phyloP scores from a whole-genome alignment of 2,113 vertebrate species.

The Arvicanthis niloticus region DNA sequence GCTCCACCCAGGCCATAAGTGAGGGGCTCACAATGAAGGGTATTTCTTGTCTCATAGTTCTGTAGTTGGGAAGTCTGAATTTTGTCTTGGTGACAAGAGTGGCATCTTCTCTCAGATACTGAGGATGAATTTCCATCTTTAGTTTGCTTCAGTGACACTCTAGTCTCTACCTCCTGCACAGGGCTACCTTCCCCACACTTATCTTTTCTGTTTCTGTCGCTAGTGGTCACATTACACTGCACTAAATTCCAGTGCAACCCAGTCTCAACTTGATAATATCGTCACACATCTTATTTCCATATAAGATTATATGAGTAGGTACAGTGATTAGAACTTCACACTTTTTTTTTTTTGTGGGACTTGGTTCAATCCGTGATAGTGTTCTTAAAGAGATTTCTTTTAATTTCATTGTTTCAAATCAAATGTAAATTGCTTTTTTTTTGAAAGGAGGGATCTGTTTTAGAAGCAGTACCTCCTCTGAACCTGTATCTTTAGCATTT shows the following conservation, averaged over 20 bases:
- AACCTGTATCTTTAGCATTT: neutral
- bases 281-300: neutral
- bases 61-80: neutral
- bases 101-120: neutral
- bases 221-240: neutral
- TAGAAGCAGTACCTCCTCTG: neutral
- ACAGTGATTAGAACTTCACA: neutral
- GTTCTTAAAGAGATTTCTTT: conserved; percentile 24
- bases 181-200: too few species aligned
- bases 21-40: neutral
- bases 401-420: conserved; percentile 5
- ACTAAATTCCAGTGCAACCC: neutral
- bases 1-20: neutral
- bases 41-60: neutral
- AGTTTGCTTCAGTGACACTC: too few species aligned
- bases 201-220: neutral
- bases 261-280: neutral
- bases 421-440: neutral
- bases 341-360: neutral
- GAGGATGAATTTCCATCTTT: neutral
- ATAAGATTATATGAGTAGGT: neutral
- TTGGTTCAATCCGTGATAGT: neutral
- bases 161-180: neutral
- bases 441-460: conserved; percentile 19
- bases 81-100: neutral